Evolutionary conservation across 2,888 invertebrate species (phyloP), one percentile per base, ranked within the genome.

Genomic region (Orchesellides sinensis): DNA sequence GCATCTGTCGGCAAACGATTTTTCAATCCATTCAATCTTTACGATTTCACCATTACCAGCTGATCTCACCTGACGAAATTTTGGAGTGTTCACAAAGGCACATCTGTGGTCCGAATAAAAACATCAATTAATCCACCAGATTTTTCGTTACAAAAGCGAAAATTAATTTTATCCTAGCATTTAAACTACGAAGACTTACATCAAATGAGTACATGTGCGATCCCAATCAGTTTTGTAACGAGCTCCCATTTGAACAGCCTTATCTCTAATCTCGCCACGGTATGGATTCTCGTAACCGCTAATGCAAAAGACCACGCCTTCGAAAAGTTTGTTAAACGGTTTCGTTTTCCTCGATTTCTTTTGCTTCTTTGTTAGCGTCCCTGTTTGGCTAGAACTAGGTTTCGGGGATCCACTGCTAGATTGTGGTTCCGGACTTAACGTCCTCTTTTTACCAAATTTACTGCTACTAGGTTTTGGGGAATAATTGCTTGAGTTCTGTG

Each of bases 1-100:
- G 88, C 93, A 93, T 77, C 93, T 92, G 69, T 92, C 90, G 14
- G 88, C 89, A 87, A 92, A 91, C 88, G 94, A 94, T 81, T 93
- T 93, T 84, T 92, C 91, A 81, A 97, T 91, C 97, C 97, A 97
- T n/a, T 92, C 92, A 85, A 92, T 93, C 23, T 90, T 92, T 1
- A 94, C 94, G 77, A 94, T 95, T 81, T 93, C 93, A 0, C 92
- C 92, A 82, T 92, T 92, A 0, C 93, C 92, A 17, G 80, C 45
- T 14, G 54, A n/a, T 87, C 92, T 92, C 1, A 95, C 94, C 90
- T 94, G 93, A 68, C 93, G 92, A 89, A 95, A 95, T 90, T 97
- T 97, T 3, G 97, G 98, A 4, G 97, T 97, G 90, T 95, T 95
- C 4, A 93, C 91, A 90, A 96, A 97, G 12, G 97, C 97, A 91